Conservation (phyloP, 2,113 vertebrate species). For the Dicentrarchus labrax region DNA sequence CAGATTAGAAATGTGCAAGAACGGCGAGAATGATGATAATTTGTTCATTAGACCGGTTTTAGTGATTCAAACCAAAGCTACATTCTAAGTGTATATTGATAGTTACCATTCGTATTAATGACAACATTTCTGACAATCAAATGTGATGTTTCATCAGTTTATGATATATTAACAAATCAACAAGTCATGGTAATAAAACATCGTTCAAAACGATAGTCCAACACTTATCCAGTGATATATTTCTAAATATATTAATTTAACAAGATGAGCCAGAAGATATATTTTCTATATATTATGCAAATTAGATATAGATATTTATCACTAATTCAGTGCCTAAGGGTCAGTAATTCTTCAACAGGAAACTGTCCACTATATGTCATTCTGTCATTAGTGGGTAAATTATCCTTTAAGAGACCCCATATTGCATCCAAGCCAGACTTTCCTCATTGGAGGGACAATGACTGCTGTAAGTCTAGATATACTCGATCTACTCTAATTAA, state of each 20-base stretch:
- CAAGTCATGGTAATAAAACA: constrained; percentile 8
- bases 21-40: not conserved
- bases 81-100: too few species aligned
- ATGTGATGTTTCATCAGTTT: not conserved
- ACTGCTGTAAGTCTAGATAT: not conserved
- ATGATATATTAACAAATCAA: not conserved
- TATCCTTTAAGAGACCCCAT: not conserved
- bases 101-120: not conserved
- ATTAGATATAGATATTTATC: not conserved
- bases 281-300: not conserved
- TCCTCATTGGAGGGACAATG: not conserved
- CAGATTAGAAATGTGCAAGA: not conserved
- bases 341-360: not conserved
- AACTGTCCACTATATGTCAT: not conserved
- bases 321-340: not conserved
- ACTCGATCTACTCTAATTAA: not conserved
- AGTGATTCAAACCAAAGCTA: not conserved
- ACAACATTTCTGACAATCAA: not conserved
- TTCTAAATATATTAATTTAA: not conserved
- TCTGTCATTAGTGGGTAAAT: constrained; percentile 9
- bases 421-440: not conserved
- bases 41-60: not conserved
- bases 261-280: constrained; percentile 1
- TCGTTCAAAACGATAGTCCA: not conserved
- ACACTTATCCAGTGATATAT: not conserved